phyloP scores from a whole-genome alignment of 2,797 vertebrate genomes.

The Pempheris klunzingeri region DNA sequence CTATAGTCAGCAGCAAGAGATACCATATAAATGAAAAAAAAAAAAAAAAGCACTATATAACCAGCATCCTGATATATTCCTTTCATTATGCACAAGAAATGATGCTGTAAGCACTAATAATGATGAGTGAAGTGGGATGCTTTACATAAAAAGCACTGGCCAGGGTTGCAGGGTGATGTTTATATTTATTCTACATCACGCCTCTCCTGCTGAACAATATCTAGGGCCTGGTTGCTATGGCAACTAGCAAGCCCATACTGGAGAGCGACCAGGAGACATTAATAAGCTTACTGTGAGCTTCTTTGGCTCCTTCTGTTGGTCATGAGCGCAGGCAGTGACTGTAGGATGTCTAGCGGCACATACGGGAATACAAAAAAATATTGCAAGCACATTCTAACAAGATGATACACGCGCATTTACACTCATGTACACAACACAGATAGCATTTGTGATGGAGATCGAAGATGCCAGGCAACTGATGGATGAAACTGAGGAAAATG shows the following conservation, averaged over 20 bases:
- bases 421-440: constrained; percentile 8
- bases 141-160: constrained; percentile 35
- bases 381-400: not conserved
- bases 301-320: constrained; percentile 73
- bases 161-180: constrained; percentile 52
- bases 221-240: constrained; percentile 80
- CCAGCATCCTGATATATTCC: no score
- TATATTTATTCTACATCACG: constrained; percentile 68
- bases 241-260: constrained; percentile 77
- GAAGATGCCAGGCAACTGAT: constrained; percentile 54
- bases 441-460: constrained; percentile 22
- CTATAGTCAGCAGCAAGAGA: not conserved
- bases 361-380: not conserved
- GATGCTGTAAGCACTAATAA: constrained; percentile 1
- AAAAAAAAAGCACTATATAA: not conserved
- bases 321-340: constrained; percentile 41
- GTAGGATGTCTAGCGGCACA: constrained; percentile 28
- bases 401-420: not conserved
- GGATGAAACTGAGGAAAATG: constrained; percentile 58
- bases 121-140: not conserved
- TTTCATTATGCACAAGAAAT: constrained; percentile 5
- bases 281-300: constrained; percentile 80
- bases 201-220: constrained; percentile 61
- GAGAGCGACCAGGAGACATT: constrained; percentile 74
- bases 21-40: constrained; percentile 4